These are phyloP conservation scores for Rattus rattus DNA, from an alignment of 2,113 vertebrate genomes.

Conservation along the genomic window DNA sequence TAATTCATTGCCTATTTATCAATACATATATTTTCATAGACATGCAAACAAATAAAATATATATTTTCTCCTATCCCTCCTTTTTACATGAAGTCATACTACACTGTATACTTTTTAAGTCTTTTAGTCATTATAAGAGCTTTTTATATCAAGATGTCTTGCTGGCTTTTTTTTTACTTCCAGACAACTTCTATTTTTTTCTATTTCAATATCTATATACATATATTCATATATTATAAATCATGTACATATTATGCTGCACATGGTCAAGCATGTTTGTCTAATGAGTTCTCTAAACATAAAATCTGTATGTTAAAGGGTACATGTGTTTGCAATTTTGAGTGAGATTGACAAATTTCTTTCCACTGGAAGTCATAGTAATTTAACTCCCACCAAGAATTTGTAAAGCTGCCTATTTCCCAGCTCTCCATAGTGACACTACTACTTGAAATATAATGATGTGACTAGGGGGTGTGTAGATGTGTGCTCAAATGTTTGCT, in stretches of 20 bases:
- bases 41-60: conserved; percentile 35
- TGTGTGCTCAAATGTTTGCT: not conserved
- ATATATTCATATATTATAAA: not conserved
- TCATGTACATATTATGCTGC: not conserved
- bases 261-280: not conserved
- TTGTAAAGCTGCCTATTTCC: not conserved
- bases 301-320: not conserved
- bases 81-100: conserved; percentile 44
- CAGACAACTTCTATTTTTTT: not conserved
- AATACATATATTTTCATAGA: conserved; percentile 10
- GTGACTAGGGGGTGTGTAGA: not conserved
- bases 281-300: conserved; percentile 33
- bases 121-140: conserved; percentile 12
- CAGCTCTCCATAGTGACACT: not conserved
- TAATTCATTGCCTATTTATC: conserved; percentile 35
- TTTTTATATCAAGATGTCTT: conserved; percentile 26
- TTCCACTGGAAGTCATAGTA: not conserved
- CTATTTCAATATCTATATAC: conserved; percentile 4
- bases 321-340: conserved; percentile 24
- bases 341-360: conserved; percentile 39
- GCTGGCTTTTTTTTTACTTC: not conserved
- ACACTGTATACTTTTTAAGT: not conserved
- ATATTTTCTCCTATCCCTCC: not conserved
- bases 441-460: conserved; percentile 33
- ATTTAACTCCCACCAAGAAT: conserved; percentile 41